Conservation (phyloP, 1,140 invertebrate species). For the Batillaria attramentaria region DNA sequence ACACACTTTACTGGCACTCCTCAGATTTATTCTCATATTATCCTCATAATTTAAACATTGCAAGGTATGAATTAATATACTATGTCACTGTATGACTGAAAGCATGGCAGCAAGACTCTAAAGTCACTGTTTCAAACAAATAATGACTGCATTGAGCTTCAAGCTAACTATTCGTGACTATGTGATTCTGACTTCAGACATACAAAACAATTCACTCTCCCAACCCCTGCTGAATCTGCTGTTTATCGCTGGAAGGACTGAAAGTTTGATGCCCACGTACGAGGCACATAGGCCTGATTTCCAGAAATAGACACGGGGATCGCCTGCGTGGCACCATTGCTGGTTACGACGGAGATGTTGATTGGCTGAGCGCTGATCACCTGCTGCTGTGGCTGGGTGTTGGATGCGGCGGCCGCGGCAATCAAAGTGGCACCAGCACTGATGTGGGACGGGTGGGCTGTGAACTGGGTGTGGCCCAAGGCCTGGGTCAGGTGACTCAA, state of each 20-base stretch:
- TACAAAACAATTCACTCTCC: too few species aligned
- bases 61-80: too few species aligned
- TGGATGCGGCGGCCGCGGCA: slow-evolving; percentile 13
- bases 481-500: slow-evolving; percentile 67
- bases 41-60: too few species aligned
- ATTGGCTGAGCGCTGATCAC: slow-evolving; percentile 28
- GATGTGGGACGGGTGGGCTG: slow-evolving; percentile 40
- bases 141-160: too few species aligned
- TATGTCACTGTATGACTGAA: too few species aligned
- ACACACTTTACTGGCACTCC: too few species aligned
- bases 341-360: slow-evolving; percentile 41
- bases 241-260: slow-evolving; percentile 18
- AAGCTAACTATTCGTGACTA: too few species aligned
- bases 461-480: slow-evolving; percentile 56
- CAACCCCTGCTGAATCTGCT: too few species aligned
- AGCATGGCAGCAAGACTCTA: too few species aligned
- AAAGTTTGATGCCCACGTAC: slow-evolving; percentile 8
- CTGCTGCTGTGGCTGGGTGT: slow-evolving; percentile 25
- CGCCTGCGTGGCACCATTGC: slow-evolving; percentile 7
- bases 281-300: slow-evolving; percentile 26
- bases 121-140: too few species aligned
- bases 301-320: slow-evolving; percentile 23
- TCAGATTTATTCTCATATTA: too few species aligned
- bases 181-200: too few species aligned
- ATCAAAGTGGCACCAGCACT: slow-evolving; percentile 31